A percentile compares a stretch with the other conserved stretches of the same genome.
Evolutionary conservation across 2,113 vertebrate genomes (phyloP).

Genomic region (Apodemus speciosus): DNA sequence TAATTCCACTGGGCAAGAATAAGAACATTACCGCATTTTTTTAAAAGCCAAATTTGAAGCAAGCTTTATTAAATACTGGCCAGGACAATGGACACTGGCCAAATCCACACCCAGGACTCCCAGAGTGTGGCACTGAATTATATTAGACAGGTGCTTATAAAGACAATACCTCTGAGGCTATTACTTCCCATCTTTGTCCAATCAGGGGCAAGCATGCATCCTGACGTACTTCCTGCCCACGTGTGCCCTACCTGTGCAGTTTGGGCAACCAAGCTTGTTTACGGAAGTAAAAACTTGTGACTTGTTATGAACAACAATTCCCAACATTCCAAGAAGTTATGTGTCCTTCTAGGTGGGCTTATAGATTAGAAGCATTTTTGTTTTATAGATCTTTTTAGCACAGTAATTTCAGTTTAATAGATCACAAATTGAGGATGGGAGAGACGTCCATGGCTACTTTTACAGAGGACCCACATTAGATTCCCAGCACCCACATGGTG

Average conservation of each 20-base stretch:
- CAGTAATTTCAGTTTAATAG: too few species aligned
- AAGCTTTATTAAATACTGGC: neutral
- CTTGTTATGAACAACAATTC: neutral
- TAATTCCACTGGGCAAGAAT: neutral
- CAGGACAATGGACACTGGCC: neutral
- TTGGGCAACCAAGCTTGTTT: neutral
- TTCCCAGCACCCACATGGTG: neutral
- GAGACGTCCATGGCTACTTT: neutral
- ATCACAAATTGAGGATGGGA: too few species aligned
- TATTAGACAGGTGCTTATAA: neutral
- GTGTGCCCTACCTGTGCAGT: neutral
- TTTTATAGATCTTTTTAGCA: too few species aligned
- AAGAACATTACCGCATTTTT: neutral
- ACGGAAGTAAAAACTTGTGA: neutral
- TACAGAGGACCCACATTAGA: neutral
- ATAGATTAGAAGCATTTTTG: too few species aligned
- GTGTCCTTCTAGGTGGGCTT: neutral
- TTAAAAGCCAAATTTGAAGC: neutral
- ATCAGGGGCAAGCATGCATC: neutral
- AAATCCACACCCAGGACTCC: neutral
- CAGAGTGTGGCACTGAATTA: neutral
- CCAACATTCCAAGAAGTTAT: neutral
- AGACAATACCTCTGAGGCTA: neutral
- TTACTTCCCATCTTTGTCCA: neutral
- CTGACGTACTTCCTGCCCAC: neutral